phyloP scores from a whole-genome alignment of 2,797 vertebrate species.

The Chelon labrosus region DNA sequence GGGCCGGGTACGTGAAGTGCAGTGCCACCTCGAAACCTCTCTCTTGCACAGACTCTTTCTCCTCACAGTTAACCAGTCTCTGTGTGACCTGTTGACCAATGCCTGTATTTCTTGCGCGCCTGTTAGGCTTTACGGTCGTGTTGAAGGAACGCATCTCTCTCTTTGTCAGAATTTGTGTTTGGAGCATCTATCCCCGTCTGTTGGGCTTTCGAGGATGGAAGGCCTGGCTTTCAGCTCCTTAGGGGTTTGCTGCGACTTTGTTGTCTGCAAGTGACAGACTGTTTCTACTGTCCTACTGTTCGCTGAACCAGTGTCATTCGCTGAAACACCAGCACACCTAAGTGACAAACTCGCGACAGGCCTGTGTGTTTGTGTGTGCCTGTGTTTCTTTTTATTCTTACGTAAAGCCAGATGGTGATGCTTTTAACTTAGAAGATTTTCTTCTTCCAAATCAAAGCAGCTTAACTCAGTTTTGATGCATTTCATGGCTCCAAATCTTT shows the following conservation, averaged over 20 bases:
- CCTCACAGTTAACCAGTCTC: slow-evolving; percentile 35
- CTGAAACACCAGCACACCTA: slow-evolving; percentile 42
- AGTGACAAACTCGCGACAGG: slow-evolving; percentile 49
- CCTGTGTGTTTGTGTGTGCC: slow-evolving; percentile 27
- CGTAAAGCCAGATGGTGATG: slow-evolving; percentile 14
- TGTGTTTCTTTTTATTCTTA: slow-evolving; percentile 29
- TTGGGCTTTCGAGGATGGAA: slow-evolving; percentile 41
- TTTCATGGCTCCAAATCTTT: slow-evolving; percentile 2
- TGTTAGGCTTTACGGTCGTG: slow-evolving; percentile 52
- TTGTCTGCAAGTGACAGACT: slow-evolving; percentile 56
- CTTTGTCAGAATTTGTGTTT: slow-evolving; percentile 52
- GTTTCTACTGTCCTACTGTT: slow-evolving; percentile 51
- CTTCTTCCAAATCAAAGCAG: slow-evolving; percentile 16
- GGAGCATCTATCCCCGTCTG: slow-evolving; percentile 43
- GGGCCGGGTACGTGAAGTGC: slow-evolving; percentile 39
- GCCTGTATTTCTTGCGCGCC: slow-evolving; percentile 31
- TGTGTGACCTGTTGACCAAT: slow-evolving; percentile 52
- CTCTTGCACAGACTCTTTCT: slow-evolving; percentile 42
- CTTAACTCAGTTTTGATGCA: background rate
- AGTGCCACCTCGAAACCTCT: slow-evolving; percentile 45
- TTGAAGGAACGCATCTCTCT: slow-evolving; percentile 30
- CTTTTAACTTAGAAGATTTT: slow-evolving; percentile 24
- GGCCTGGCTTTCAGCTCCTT: slow-evolving; percentile 46
- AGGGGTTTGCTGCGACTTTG: slow-evolving; percentile 57
- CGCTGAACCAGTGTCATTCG: slow-evolving; percentile 48